A percentile compares a stretch with the other conserved stretches of the same genome.
Evolutionary conservation across 2,113 vertebrate species (phyloP).

Genomic region (Oreochromis spilurus): DNA sequence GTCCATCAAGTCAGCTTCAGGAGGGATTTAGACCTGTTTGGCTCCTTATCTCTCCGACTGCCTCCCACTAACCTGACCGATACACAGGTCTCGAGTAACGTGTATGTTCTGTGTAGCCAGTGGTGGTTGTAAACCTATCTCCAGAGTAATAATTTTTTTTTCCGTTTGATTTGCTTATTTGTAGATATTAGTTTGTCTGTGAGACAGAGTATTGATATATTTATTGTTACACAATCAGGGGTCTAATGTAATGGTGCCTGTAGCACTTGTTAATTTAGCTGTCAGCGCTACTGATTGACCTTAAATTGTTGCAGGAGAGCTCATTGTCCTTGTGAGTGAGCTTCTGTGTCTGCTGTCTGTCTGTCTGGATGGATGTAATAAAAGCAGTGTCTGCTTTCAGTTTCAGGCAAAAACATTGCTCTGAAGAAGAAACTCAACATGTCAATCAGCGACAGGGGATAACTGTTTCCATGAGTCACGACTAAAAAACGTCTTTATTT

Average conservation of each 20-base stretch:
- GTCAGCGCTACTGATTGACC: conserved; percentile 43
- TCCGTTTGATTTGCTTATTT: conserved; percentile 21
- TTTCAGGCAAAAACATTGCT: neutral
- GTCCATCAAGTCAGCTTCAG: conserved; percentile 88
- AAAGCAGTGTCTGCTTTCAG: neutral
- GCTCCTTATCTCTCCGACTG: conserved; percentile 81
- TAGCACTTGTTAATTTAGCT: conserved; percentile 57
- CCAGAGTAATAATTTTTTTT: neutral
- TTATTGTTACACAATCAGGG: conserved; percentile 9
- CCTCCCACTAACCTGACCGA: conserved; percentile 58
- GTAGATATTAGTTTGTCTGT: conserved; percentile 31
- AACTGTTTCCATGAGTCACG: neutral
- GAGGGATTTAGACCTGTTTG: conserved; percentile 89
- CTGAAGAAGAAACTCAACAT: neutral
- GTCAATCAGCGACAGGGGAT: neutral
- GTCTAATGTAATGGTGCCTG: conserved; percentile 23
- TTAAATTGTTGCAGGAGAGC: conserved; percentile 28
- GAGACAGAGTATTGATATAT: neutral
- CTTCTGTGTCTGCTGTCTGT: neutral
- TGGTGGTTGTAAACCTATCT: neutral
- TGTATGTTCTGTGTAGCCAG: neutral
- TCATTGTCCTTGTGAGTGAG: conserved; percentile 2
- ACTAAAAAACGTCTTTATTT: neutral
- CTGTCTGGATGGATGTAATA: neutral
- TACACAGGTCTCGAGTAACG: conserved; percentile 10